phyloP scores from a whole-genome alignment of 2,113 vertebrate species.

The Bos javanicus region DNA sequence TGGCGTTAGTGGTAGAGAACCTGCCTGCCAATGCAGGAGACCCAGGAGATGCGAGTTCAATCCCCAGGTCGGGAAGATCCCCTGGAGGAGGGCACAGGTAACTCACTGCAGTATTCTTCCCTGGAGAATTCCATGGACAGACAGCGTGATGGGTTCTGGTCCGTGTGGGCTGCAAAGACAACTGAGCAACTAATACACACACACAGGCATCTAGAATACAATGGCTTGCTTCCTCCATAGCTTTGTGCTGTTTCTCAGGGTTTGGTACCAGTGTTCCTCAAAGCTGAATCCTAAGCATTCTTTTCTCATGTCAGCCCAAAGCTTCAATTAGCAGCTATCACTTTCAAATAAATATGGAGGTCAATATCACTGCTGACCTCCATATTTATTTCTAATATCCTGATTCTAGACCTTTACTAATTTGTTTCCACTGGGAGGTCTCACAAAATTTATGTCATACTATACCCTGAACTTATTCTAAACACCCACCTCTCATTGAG shows the following conservation, averaged over 20 bases:
- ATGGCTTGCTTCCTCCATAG: not conserved
- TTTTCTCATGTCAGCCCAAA: not conserved
- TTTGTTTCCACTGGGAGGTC: not conserved
- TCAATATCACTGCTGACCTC: not conserved
- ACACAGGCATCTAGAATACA: not conserved
- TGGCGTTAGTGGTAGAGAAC: not conserved
- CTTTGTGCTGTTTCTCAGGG: not conserved
- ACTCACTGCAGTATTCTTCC: not conserved
- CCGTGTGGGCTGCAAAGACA: not conserved
- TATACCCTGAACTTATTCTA: not conserved
- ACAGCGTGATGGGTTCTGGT: not conserved
- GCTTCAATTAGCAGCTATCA: not conserved
- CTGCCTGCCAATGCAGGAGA: not conserved
- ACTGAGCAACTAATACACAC: not conserved
- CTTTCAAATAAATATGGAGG: not conserved
- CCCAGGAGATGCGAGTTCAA: not conserved
- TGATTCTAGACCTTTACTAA: conserved; percentile 1
- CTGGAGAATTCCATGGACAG: not conserved
- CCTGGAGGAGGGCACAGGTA: not conserved
- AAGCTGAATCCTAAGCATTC: not conserved
- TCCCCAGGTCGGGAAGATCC: not conserved
- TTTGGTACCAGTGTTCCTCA: not conserved
- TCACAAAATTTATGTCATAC: not conserved
- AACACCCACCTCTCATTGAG: not conserved
- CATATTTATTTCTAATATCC: not conserved